Base-by-base conservation (phyloP, 2,888 invertebrate species). In the Leistus spinibarbis region DNA sequence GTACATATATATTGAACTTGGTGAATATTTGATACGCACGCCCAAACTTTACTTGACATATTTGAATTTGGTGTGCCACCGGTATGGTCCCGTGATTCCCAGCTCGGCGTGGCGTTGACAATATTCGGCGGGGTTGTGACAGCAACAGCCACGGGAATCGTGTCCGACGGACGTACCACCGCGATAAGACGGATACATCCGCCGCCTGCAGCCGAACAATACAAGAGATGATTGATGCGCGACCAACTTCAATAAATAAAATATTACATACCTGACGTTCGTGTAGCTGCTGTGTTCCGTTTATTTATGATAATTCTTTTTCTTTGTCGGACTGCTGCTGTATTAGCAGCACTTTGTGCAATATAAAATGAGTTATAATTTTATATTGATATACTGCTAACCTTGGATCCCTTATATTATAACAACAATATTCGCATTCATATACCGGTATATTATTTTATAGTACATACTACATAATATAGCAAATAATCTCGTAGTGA, bases 1-100 rank as follows among this genome's bases (percentile, higher is more conserved):
- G 7, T 24, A 24, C 7, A 24, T 40, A 40, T 65, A 72, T 65
- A 72, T 72, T 72, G 72, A 72, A 72, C 65, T 27, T 65, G 22
- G 60, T 20, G 72, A 72, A 65, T 72, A 72, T 72, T 72, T 65
- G 72, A 72, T 72, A 57, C 65, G 72, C 72, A 72, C 65, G 65
- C 72, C 65, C 65, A 65, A 72, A 72, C 65, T 72, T 72, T 72
- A 72, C 65, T 40, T 72, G 65, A 27, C 65, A 64, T 65, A 72
- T 72, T 72, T 72, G 64, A 65, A 72, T 65, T 72, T 54, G 70
- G 17, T 19, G 16, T 20, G 40, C 40, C 40, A 1, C 10, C 40
- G 40, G 40, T 40, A 40, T 40, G 40, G 40, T 10, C 13, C 10
- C 40, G 13, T 40, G 40, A 10, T 40, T 7, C 7, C 40, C 1